A percentile compares a stretch with the other conserved stretches of the same genome.
These are phyloP conservation scores for Hemibagrus guttatus DNA, from an alignment of 2,797 vertebrate genomes.

Conservation along the genomic window DNA sequence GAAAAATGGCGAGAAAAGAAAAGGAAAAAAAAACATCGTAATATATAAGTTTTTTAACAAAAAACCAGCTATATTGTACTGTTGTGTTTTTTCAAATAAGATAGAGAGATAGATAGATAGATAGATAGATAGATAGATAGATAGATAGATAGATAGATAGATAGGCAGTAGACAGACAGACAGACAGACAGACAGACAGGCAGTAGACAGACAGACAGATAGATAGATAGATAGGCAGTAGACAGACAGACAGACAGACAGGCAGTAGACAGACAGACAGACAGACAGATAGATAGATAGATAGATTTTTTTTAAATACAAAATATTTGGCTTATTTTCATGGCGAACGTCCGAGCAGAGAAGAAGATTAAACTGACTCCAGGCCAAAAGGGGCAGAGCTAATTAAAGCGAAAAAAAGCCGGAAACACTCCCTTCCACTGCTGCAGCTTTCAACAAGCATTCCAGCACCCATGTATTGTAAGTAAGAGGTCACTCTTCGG, in stretches of 20 bases:
- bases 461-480: not conserved
- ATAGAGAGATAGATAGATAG: too few species aligned
- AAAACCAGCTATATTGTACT: not conserved
- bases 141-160: too few species aligned
- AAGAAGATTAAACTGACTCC: conserved; percentile 44
- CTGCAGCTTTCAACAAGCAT: not conserved
- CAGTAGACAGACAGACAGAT: too few species aligned
- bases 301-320: too few species aligned
- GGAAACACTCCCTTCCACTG: conserved; percentile 30
- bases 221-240: too few species aligned
- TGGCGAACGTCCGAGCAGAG: conserved; percentile 31
- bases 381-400: conserved; percentile 28
- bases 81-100: too few species aligned
- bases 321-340: conserved; percentile 32
- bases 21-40: not conserved
- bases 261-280: too few species aligned
- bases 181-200: too few species aligned
- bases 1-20: not conserved
- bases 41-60: not conserved
- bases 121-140: too few species aligned
- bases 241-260: too few species aligned
- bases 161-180: too few species aligned
- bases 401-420: conserved; percentile 33
- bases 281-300: too few species aligned
- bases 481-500: not conserved